Evolutionary conservation across 2,113 vertebrate species (phyloP), one percentile per base, ranked within the genome.

Genomic region (Calyptommatus sinebrachiatus): DNA sequence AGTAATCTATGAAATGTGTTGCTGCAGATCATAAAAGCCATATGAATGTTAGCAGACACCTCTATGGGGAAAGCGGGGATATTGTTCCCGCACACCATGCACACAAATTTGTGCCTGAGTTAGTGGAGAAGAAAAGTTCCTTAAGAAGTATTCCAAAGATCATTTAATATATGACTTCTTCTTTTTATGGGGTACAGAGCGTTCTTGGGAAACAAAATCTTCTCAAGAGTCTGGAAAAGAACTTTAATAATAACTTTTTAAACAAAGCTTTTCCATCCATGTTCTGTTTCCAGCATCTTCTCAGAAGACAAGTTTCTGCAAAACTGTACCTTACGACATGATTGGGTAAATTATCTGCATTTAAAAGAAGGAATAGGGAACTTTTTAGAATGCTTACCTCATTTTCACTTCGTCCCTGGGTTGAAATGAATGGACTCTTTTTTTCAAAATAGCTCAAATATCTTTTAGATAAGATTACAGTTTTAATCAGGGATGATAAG

Each of bases 171-270:
- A 10, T 57, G 53, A 4, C 53, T 18, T 14, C 14, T 18, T 18
- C 14, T 57, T 46, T 20, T 24, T n/a, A 71, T 18, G 26, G 26
- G 53, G 24, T 18, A n/a, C 10, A 18, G 3, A 26, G 41, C 72
- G 21, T 31, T 85, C 69, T 72, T 71, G 80, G 83, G 80, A 14
- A 18, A 26, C 45, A 14, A 83, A 16, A 26, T 50, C 75, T 65
- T 2, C 68, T 50, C 66, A 60, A 31, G n/a, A 66, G 31, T 31
- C n/a, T 45, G 18, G 61, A 74, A 61, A 24, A 18, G 16, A 9
- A 20, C 79, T 77, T 62, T 48, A 24, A 62, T 61, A 48, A 69
- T 68, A 65, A 6, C 60, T 22, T 83, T 72, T 78, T 46, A 77
- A 1, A 6, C 14, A 18, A 48, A 35, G n/a, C 46, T 81, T 83